Base-by-base conservation (phyloP, 2,113 vertebrate species). In the Tringa solitaria region DNA sequence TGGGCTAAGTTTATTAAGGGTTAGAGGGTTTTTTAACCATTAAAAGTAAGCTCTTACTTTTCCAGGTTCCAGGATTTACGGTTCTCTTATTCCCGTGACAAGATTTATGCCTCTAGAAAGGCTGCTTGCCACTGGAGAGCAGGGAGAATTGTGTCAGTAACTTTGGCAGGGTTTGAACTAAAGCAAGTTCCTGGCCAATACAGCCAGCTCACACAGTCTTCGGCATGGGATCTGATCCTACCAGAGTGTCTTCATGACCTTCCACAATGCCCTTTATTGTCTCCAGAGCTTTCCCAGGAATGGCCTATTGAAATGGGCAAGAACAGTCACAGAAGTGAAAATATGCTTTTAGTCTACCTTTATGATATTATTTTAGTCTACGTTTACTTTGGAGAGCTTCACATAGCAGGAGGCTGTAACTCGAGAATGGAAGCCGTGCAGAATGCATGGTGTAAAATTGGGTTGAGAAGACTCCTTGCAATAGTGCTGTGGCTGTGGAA, bases 371-470 rank as follows among this genome's bases (percentile, higher is more conserved):
- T 56, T 86, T 82, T 37, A 50, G 12, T 43, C 23, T 50, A 12
- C 0, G 0, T 68, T 89, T 76, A 7, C 28, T 76, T 54, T 68
- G 33, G 46, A 64, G 83, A 80, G 10, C 26, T 46, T 83, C 30
- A 20, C 0, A 0, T 53, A 79, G 41, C 37, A 64, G 41, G 11
- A 50, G 57, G 21, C 39, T 64, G 14, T 0, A 0, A 12, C 45
- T 48, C 16, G 24, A 56, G 85, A 56, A 46, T 9, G 30, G 57
- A 76, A 61, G 53, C 11, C 16, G 4, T 28, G 26, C 22, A 45
- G 68, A 73, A 67, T 30, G 33, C 16, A 6, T 2, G 4, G 45
- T 65, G 28, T 45, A 48, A 73, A 83, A 64, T 4, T 19, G 63
- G 7, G 9, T 45, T 57, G 59, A 73, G 45, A 46, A 56, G 37